Conservation (phyloP, 1,140 invertebrate genomes). For the Drosophila pseudoananassae region DNA sequence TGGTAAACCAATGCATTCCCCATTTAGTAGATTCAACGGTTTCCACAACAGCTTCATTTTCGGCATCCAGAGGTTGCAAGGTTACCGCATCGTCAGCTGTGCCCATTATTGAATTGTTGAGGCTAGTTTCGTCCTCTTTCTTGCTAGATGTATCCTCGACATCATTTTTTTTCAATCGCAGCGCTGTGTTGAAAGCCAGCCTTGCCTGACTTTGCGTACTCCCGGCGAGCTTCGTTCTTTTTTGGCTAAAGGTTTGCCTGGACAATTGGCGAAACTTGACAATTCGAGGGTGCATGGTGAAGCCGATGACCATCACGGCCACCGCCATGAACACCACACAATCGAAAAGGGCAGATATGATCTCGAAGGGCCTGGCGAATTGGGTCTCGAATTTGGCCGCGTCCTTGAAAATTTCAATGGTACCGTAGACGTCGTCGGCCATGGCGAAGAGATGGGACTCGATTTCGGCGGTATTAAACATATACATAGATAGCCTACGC, state of each 20-base stretch:
- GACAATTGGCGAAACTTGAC: not conserved
- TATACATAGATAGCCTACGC: not conserved
- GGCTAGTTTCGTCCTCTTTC: not conserved
- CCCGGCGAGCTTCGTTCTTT: not conserved
- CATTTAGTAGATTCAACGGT: constrained; percentile 12
- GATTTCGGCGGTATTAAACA: constrained; percentile 21
- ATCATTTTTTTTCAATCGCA: not conserved
- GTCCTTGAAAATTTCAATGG: constrained; percentile 22
- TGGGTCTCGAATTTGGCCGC: constrained; percentile 22
- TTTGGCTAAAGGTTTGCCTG: not conserved
- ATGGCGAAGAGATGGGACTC: constrained; percentile 43
- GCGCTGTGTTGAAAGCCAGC: not conserved
- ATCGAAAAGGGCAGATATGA: constrained; percentile 9
- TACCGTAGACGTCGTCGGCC: constrained; percentile 48
- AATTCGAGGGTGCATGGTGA: constrained; percentile 16
- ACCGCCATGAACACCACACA: constrained; percentile 32
- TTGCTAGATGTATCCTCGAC: not conserved
- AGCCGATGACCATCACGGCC: constrained; percentile 6
- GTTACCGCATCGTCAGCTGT: not conserved
- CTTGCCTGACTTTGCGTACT: no score
- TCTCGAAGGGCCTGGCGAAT: constrained; percentile 15
- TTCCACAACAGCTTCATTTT: not conserved
- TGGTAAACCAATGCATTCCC: constrained; percentile 9
- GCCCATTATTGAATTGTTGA: not conserved
- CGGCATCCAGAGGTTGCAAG: constrained; percentile 2